Conservation (phyloP, 1,140 invertebrate species). For the Listronotus bonariensis region DNA sequence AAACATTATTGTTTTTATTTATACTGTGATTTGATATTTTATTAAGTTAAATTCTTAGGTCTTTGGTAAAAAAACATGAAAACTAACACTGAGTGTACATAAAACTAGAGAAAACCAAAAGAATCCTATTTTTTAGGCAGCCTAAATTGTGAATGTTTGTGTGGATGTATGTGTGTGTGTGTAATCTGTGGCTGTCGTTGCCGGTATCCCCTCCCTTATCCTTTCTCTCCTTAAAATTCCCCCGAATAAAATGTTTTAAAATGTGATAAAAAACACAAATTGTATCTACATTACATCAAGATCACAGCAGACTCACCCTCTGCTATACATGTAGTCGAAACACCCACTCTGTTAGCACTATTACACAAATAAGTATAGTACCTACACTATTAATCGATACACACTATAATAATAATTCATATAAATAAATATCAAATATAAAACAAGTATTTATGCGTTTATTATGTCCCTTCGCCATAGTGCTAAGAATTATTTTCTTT, state of each 20-base stretch:
- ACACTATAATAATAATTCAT: constrained; percentile 21
- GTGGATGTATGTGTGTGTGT: constrained; percentile 11
- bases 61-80: constrained; percentile 1
- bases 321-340: constrained; percentile 24
- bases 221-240: constrained; percentile 10
- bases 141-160: constrained; percentile 24
- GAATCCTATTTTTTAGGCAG: constrained; percentile 28
- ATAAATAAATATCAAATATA: constrained; percentile 30
- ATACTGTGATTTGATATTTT: constrained; percentile 8
- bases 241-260: constrained; percentile 29
- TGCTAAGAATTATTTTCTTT: no score
- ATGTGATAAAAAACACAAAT: constrained; percentile 31
- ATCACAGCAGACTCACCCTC: constrained; percentile 17
- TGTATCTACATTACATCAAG: constrained; percentile 25
- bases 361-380: constrained; percentile 25
- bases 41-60: neutral
- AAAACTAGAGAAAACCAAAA: constrained; percentile 16
- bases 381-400: constrained; percentile 29
- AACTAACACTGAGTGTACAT: constrained; percentile 28
- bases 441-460: neutral
- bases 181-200: constrained; percentile 28
- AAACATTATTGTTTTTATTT: constrained; percentile 8
- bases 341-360: constrained; percentile 14
- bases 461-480: no score
- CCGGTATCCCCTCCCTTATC: constrained; percentile 11